phyloP scores from a whole-genome alignment of 2,113 vertebrate genomes.

The Albula glossodonta region DNA sequence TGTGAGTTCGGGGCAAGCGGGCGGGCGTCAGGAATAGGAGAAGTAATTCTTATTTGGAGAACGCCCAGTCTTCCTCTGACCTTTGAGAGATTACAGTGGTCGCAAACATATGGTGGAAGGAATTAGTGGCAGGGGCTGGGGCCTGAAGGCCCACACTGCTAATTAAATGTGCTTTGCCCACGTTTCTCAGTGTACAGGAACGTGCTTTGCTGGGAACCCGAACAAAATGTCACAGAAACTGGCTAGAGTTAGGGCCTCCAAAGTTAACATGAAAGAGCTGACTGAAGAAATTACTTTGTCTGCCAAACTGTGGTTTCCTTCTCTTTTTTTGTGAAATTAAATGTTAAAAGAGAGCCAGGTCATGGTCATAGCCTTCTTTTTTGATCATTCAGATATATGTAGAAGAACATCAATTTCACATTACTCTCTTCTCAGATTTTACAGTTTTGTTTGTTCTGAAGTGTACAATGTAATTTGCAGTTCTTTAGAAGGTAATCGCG shows the following conservation, averaged over 20 bases:
- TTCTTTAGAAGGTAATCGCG: neutral
- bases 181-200: neutral
- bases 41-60: constrained; percentile 24
- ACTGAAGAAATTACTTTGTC: neutral
- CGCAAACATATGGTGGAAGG: constrained; percentile 58
- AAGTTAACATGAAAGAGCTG: too few relatives aligned
- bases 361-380: neutral
- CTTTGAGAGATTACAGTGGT: constrained; percentile 58
- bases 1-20: neutral
- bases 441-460: neutral
- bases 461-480: neutral
- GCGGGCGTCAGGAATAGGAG: neutral
- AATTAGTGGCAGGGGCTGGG: neutral
- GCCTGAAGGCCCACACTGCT: constrained; percentile 1
- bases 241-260: neutral
- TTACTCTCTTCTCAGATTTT: neutral
- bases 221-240: neutral
- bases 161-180: neutral
- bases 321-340: neutral
- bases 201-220: neutral
- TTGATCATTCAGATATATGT: neutral
- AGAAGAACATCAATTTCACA: neutral
- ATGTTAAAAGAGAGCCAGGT: neutral
- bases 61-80: constrained; percentile 51
- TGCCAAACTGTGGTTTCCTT: neutral